phyloP scores from a whole-genome alignment of 2,113 vertebrate genomes.

The Pelusios castaneus region DNA sequence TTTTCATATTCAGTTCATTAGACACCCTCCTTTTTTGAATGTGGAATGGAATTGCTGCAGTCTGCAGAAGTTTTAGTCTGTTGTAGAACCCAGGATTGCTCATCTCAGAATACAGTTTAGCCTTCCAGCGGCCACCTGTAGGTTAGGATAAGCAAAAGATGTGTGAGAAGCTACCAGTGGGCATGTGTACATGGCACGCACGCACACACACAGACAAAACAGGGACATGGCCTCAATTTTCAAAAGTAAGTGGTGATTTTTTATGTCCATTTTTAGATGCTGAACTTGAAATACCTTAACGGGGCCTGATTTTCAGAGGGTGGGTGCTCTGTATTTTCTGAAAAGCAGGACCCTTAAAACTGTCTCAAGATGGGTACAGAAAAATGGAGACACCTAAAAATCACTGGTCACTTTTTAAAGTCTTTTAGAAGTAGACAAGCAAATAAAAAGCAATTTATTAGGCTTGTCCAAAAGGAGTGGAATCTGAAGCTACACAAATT shows the following conservation, averaged over 20 bases:
- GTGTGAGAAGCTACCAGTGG: not conserved
- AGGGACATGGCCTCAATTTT: not conserved
- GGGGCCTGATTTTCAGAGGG: not conserved
- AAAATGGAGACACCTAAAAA: not conserved
- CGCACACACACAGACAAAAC: not conserved
- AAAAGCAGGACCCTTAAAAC: not conserved
- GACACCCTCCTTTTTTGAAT: not conserved
- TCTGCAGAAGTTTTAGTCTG: not conserved
- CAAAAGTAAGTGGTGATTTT: not conserved
- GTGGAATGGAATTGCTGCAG: not conserved
- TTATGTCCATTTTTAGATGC: not conserved
- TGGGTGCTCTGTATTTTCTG: not conserved
- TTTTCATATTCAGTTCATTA: not conserved
- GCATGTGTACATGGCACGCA: not conserved
- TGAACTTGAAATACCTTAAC: not conserved
- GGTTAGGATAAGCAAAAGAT: not conserved
- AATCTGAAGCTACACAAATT: not conserved
- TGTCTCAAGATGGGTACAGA: not conserved
- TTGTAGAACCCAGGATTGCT: not conserved
- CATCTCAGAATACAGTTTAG: not conserved
- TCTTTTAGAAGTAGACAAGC: not conserved
- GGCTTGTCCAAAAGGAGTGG: not conserved
- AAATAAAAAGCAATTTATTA: not conserved
- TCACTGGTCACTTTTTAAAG: not conserved
- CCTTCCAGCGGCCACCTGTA: not conserved